A percentile compares a stretch with the other conserved stretches of the same genome.
Evolutionary conservation across 2,113 vertebrate species (phyloP).

Genomic region (Xerus inauris): DNA sequence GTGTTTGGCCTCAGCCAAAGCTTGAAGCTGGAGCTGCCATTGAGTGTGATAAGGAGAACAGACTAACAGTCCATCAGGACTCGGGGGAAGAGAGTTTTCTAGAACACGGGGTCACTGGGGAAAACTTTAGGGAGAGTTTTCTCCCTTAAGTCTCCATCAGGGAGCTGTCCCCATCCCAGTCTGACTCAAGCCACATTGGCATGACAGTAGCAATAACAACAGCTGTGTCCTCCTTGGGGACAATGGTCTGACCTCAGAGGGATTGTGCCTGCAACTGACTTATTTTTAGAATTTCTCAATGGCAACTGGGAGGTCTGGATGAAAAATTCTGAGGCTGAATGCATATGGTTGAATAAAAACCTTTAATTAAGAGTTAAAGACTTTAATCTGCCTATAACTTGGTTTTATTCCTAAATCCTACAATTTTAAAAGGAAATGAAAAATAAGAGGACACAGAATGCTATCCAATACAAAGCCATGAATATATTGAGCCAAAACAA

Average conservation of each 20-base stretch:
- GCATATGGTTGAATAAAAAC: slow-evolving; percentile 52
- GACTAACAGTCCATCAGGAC: background rate
- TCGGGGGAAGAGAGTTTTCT: background rate
- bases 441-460: slow-evolving; percentile 53
- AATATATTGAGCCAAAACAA: slow-evolving; percentile 50
- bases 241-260: slow-evolving; percentile 62
- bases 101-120: background rate
- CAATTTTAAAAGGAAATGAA: slow-evolving; percentile 50
- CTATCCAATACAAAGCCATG: slow-evolving; percentile 29
- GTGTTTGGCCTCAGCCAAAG: background rate
- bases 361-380: slow-evolving; percentile 77
- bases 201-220: background rate
- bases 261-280: background rate
- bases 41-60: background rate
- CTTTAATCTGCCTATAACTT: slow-evolving; percentile 73
- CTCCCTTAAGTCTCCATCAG: background rate
- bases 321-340: slow-evolving; percentile 51
- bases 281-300: slow-evolving; percentile 72
- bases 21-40: background rate
- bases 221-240: slow-evolving; percentile 75
- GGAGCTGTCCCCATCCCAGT: background rate
- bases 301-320: slow-evolving; percentile 43
- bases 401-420: slow-evolving; percentile 71
- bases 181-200: background rate
- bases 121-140: background rate